Conservation (phyloP, 1,140 invertebrate genomes). For the Chionoecetes opilio region DNA sequence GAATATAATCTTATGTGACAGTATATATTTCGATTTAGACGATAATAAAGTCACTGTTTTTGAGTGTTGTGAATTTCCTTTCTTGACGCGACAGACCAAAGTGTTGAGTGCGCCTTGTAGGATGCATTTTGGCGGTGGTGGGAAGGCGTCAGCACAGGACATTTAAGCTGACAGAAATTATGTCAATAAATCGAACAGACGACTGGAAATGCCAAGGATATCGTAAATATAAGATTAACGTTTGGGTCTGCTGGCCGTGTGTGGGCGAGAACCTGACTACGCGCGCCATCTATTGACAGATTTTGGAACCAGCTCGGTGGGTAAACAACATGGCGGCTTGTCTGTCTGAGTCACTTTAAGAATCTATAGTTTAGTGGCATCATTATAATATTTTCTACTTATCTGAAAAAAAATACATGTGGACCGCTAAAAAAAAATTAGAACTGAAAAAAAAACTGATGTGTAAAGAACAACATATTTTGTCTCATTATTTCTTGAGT, state of each 20-base stretch:
- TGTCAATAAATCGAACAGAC: constrained; percentile 41
- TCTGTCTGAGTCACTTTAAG: neutral
- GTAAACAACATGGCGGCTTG: constrained; percentile 56
- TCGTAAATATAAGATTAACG: constrained; percentile 62
- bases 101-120: neutral
- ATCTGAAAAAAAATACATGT: neutral
- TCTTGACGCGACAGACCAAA: neutral
- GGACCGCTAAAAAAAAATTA: neutral
- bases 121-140: neutral
- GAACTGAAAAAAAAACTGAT: too few relatives aligned
- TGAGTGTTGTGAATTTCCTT: neutral
- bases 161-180: constrained; percentile 1
- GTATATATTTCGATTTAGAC: too few relatives aligned
- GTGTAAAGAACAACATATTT: too few relatives aligned
- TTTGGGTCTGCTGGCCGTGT: neutral
- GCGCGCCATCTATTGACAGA: constrained; percentile 56
- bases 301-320: neutral
- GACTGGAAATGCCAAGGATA: constrained; percentile 58
- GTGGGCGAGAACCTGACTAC: neutral
- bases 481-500: too few relatives aligned
- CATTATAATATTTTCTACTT: neutral
- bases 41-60: too few relatives aligned
- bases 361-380: neutral
- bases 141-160: neutral
- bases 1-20: too few relatives aligned